These are phyloP conservation scores for Porites lobata DNA, from an alignment of 92 coral and sea anemone genomes.

Conservation along the genomic window DNA sequence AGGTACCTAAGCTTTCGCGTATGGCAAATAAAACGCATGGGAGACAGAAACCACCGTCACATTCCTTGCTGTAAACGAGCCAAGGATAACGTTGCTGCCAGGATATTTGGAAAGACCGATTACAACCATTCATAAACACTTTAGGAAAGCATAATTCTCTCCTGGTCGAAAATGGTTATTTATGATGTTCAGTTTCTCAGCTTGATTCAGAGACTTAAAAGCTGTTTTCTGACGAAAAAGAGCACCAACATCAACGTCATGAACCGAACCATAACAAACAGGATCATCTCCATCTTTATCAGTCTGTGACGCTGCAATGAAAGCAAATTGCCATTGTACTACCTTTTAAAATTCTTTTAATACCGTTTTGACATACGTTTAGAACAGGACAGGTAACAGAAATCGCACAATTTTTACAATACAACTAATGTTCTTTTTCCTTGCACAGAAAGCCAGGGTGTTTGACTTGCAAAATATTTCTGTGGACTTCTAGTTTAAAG, in stretches of 20 bases:
- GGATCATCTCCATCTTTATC: constrained; percentile 22
- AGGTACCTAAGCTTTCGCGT: constrained; percentile 40
- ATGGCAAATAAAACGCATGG: constrained; percentile 53
- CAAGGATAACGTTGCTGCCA: constrained; percentile 59
- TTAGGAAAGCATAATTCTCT: constrained; percentile 39
- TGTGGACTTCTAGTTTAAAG: constrained; percentile 36
- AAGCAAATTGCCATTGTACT: constrained; percentile 42
- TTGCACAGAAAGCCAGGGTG: constrained; percentile 52
- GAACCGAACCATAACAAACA: not conserved
- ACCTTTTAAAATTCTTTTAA: constrained; percentile 30
- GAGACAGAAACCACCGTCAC: constrained; percentile 58
- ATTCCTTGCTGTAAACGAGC: constrained; percentile 59
- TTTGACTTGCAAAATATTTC: constrained; percentile 31
- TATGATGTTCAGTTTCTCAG: constrained; percentile 43
- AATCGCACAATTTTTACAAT: constrained; percentile 45
- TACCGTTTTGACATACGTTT: constrained; percentile 13
- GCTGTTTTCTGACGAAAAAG: constrained; percentile 23
- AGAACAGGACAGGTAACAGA: constrained; percentile 1
- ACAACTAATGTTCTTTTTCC: constrained; percentile 46
- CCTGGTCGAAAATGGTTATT: constrained; percentile 52
- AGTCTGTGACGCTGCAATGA: constrained; percentile 39
- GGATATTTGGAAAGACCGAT: constrained; percentile 42
- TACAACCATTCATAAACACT: constrained; percentile 58
- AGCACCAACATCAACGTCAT: constrained; percentile 49
- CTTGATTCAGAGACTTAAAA: constrained; percentile 35